Conservation (phyloP, 2,888 invertebrate genomes). For the Apamea crenata region DNA sequence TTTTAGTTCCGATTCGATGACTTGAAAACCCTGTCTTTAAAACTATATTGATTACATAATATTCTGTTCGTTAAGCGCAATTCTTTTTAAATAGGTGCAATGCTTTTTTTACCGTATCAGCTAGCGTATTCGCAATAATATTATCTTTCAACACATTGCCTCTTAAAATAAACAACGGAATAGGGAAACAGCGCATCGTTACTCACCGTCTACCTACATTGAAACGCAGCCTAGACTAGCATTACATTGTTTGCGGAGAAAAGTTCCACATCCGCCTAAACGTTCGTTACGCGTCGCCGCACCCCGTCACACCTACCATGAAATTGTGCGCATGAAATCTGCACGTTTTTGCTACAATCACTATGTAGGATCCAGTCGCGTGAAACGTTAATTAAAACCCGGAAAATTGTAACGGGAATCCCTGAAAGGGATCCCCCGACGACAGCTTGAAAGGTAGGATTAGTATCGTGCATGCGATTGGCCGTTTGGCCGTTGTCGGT, state of each 20-base stretch:
- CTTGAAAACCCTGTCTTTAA: background rate
- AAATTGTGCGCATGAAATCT: constrained; percentile 60
- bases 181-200: constrained; percentile 20
- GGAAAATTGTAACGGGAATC: constrained; percentile 23
- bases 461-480: constrained; percentile 29
- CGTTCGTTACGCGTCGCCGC: constrained; percentile 57
- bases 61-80: constrained; percentile 1
- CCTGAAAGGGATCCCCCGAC: constrained; percentile 26
- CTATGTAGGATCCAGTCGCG: constrained; percentile 7
- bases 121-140: constrained; percentile 12
- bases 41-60: constrained; percentile 1
- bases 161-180: constrained; percentile 34
- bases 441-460: constrained; percentile 26
- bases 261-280: constrained; percentile 59
- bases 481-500: constrained; percentile 17
- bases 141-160: constrained; percentile 12
- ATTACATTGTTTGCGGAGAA: constrained; percentile 55
- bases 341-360: constrained; percentile 48
- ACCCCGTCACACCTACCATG: constrained; percentile 56
- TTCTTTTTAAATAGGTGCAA: background rate
- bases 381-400: constrained; percentile 48
- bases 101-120: constrained; percentile 14
- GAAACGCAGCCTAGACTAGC: constrained; percentile 35
- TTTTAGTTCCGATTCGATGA: background rate
- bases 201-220: constrained; percentile 28